phyloP scores from a whole-genome alignment of 2,888 invertebrate species.

The Syritta pipiens region DNA sequence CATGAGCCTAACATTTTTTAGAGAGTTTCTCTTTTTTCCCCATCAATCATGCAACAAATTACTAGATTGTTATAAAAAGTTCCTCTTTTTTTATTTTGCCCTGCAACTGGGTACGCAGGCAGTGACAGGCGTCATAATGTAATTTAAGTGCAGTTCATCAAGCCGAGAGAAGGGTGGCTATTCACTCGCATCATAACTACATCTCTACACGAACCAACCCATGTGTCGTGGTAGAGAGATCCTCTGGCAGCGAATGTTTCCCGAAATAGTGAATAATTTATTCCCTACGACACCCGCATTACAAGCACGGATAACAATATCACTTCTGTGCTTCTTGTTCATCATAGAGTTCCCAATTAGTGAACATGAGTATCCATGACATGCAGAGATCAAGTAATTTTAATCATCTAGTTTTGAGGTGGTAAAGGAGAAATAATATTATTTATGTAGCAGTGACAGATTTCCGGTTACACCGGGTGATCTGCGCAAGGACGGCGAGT shows the following conservation, averaged over 20 bases:
- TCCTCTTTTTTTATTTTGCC: too few relatives aligned
- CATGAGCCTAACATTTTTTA: neutral
- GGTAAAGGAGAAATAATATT: conserved; percentile 44
- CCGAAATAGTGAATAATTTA: conserved; percentile 66
- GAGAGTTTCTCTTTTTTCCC: conserved; percentile 7
- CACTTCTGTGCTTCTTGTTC: conserved; percentile 41
- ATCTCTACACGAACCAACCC: conserved; percentile 35
- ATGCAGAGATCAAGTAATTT: conserved; percentile 49
- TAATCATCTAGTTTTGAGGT: conserved; percentile 47
- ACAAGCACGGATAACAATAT: conserved; percentile 34
- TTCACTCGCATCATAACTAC: conserved; percentile 18
- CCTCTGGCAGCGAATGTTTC: too few relatives aligned
- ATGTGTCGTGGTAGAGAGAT: too few relatives aligned
- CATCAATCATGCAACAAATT: conserved; percentile 60
- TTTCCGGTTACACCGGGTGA: conserved; percentile 48
- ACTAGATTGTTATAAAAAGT: conserved; percentile 45
- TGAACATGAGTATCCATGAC: conserved; percentile 49
- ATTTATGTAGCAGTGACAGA: conserved; percentile 57
- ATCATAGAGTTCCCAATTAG: conserved; percentile 56
- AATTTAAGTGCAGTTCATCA: conserved; percentile 68
- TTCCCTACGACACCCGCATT: conserved; percentile 56
- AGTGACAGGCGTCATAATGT: conserved; percentile 63
- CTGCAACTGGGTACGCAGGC: conserved; percentile 38
- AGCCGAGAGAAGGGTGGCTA: conserved; percentile 32
- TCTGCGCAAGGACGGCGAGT: conserved; percentile 12